Conservation (phyloP, 2,113 vertebrate species). For the Ardeotis arabs region DNA sequence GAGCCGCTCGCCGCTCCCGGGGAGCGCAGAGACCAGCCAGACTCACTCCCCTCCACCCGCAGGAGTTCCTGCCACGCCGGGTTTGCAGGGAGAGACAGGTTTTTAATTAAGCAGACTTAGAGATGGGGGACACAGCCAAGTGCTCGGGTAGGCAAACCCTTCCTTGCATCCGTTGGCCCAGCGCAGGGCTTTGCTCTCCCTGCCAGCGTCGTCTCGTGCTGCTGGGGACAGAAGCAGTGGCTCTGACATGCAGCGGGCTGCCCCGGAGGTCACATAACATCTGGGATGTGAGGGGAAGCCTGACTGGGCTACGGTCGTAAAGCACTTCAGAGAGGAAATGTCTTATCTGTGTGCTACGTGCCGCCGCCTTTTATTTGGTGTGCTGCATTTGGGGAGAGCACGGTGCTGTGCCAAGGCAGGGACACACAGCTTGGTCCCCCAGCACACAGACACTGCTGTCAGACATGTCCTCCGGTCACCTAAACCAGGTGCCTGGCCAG, state of each 20-base stretch:
- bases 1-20: background rate
- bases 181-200: background rate
- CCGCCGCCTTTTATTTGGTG: background rate
- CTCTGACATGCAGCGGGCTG: background rate
- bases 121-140: background rate
- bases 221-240: background rate
- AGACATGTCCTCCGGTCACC: background rate
- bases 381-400: background rate
- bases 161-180: too few relatives aligned
- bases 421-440: background rate
- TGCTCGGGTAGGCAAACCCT: background rate
- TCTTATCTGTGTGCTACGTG: background rate
- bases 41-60: background rate
- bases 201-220: fast-evolving
- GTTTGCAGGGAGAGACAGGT: background rate
- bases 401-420: fast-evolving
- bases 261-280: background rate
- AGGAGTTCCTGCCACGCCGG: background rate
- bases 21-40: background rate
- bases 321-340: background rate
- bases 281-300: background rate
- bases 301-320: background rate
- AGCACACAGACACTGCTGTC: background rate
- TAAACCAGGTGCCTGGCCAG: background rate
- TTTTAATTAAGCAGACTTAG: background rate